These are phyloP conservation scores for Norana najaformis DNA, from an alignment of 2,888 invertebrate genomes.

Conservation along the genomic window DNA sequence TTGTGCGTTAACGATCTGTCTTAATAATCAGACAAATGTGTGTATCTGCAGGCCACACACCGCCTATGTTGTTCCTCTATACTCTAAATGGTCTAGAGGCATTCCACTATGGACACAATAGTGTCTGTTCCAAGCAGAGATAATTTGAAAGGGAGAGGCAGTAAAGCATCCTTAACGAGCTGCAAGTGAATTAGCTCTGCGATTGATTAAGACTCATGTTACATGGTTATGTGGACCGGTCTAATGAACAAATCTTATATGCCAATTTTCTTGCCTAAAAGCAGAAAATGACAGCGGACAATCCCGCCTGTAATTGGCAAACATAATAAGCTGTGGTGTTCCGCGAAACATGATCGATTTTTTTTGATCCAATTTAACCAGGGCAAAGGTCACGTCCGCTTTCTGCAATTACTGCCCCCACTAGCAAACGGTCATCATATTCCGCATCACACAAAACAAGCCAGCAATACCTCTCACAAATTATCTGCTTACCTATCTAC, in stretches of 20 bases:
- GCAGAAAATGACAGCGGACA: neutral
- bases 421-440: neutral
- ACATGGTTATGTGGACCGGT: neutral
- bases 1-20: too few species aligned
- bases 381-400: neutral
- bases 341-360: neutral
- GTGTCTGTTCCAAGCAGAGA: neutral
- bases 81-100: too few species aligned
- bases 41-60: too few species aligned
- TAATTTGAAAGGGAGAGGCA: too few species aligned
- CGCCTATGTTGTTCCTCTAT: too few species aligned
- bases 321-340: neutral
- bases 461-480: neutral
- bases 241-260: neutral
- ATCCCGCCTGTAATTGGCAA: neutral
- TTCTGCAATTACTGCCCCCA: conserved; percentile 13
- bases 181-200: neutral
- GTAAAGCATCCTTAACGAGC: neutral
- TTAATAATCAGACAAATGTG: too few species aligned
- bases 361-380: conserved; percentile 7
- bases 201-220: neutral
- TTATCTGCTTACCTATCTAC: neutral
- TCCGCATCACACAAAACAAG: neutral
- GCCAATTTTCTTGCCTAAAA: neutral
- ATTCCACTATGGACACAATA: too few species aligned